These are phyloP conservation scores for Centropus unirufus DNA, from an alignment of 2,113 vertebrate species.

Conservation along the genomic window DNA sequence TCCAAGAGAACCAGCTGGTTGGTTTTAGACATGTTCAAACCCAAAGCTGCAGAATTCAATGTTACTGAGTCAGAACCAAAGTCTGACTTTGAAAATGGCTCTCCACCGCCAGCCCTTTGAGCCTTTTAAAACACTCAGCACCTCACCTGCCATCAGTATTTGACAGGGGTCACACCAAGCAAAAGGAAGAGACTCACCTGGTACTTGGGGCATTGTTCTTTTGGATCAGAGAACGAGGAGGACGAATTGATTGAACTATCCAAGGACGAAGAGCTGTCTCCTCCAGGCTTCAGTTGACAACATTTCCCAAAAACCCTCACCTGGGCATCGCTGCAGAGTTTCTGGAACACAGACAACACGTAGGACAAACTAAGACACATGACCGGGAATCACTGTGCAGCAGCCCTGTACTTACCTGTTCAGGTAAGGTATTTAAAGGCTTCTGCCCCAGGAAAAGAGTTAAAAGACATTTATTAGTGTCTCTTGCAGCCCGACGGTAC, in stretches of 20 bases:
- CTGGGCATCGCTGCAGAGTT: slow-evolving; percentile 86
- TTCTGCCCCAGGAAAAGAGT: not conserved
- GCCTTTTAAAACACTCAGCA: not conserved
- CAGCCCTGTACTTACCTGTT: not conserved
- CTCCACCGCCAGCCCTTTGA: not conserved
- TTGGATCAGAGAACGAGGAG: slow-evolving; percentile 82
- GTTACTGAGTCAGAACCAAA: not conserved
- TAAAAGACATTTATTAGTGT: not conserved
- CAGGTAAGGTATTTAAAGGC: not conserved
- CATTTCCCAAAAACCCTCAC: slow-evolving; percentile 92
- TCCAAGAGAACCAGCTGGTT: not conserved
- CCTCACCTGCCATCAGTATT: not conserved
- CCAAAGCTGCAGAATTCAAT: not conserved
- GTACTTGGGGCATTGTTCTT: slow-evolving; percentile 89
- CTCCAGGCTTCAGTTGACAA: slow-evolving; percentile 90
- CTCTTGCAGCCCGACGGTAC: not conserved
- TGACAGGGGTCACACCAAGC: fast-evolving
- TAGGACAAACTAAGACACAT: not conserved
- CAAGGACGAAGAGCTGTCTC: slow-evolving; percentile 93
- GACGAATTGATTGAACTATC: slow-evolving; percentile 91
- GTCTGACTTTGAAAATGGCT: not conserved
- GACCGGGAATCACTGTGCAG: not conserved
- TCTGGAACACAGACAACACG: slow-evolving; percentile 74
- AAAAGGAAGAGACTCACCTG: slow-evolving; percentile 78
- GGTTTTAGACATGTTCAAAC: not conserved